Evolutionary conservation across 92 coral and sea anemone genomes (phyloP), one percentile per base, ranked within the genome.

Genomic region (Palythoa grandiflora): DNA sequence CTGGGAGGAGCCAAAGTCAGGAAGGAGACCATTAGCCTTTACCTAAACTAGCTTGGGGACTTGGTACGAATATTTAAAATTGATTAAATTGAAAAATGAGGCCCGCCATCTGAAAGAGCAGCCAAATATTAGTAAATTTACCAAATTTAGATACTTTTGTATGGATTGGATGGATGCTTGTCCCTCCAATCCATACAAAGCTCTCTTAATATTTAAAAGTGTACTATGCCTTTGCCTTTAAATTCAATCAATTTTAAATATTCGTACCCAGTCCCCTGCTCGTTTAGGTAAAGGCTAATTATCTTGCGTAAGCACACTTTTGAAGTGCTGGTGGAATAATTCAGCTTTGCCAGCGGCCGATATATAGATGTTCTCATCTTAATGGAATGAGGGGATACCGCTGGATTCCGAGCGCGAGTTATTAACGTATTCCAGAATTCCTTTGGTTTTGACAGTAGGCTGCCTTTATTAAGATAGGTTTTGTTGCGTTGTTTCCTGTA

Each of bases 261-360:
- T 28, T 28, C 28, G 28, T 28, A 28, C 28, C 28, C 0, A n/a
- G 28, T 28, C 28, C 28, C 28, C 28, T 28, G 28, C 28, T 28
- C 28, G 28, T 28, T 28, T 28, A 28, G 28, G 28, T 28, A 28
- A 28, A 28, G 28, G 28, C 28, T 28, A 28, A 28, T 28, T 28
- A 28, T 28, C 28, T 28, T 28, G 28, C 5, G 71, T 79, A 36
- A 79, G 57, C 70, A 79, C 71, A 78, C 71, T 78, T 3, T 78
- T 3, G 36, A 78, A 78, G 71, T 78, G 84, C 53, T 78, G 84
- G 53, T 71, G 88, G 8, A 91, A 38, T 38, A 75, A 4, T 76
- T 92, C 89, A 17, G 89, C 89, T 88, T 88, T 92, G 47, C 85
- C 85, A 2, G 65, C 70, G 55, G 89, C 91, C 9, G 88, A 53